phyloP scores from a whole-genome alignment of 2,113 vertebrate genomes.

The Cebus imitator region DNA sequence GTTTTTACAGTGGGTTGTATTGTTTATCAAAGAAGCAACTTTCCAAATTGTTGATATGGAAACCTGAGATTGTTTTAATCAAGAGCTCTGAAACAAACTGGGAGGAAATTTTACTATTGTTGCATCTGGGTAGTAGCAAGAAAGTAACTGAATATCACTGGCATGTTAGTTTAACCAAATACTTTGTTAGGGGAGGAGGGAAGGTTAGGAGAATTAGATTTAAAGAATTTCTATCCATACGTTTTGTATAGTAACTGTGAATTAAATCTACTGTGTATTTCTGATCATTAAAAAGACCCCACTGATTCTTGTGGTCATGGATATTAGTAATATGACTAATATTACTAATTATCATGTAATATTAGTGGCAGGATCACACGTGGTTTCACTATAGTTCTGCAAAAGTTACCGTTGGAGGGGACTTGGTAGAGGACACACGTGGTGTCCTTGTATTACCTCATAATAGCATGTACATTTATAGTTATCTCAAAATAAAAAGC shows the following conservation, averaged over 20 bases:
- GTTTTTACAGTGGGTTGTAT: fast-evolving
- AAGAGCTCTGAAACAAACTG: no score
- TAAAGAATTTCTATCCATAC: background rate
- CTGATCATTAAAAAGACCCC: fast-evolving
- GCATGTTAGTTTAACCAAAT: conserved; percentile 58
- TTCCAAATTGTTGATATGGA: fast-evolving
- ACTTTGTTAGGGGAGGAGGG: conserved; percentile 53
- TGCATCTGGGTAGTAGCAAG: background rate
- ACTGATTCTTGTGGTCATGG: background rate
- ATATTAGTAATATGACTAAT: no score
- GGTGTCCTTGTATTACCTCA: no score
- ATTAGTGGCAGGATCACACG: background rate
- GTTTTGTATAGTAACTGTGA: background rate
- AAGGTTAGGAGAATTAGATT: conserved; percentile 32
- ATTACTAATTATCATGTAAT: no score
- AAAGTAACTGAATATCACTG: conserved; percentile 38
- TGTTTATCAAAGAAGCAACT: background rate
- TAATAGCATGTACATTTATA: fast-evolving
- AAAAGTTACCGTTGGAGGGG: background rate
- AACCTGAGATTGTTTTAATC: background rate
- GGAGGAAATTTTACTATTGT: conserved; percentile 30
- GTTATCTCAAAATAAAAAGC: background rate
- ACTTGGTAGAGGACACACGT: background rate
- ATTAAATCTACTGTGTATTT: background rate
- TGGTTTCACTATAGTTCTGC: no score